Conservation (phyloP, 2,888 invertebrate genomes). For the Yponomeuta evonymella region DNA sequence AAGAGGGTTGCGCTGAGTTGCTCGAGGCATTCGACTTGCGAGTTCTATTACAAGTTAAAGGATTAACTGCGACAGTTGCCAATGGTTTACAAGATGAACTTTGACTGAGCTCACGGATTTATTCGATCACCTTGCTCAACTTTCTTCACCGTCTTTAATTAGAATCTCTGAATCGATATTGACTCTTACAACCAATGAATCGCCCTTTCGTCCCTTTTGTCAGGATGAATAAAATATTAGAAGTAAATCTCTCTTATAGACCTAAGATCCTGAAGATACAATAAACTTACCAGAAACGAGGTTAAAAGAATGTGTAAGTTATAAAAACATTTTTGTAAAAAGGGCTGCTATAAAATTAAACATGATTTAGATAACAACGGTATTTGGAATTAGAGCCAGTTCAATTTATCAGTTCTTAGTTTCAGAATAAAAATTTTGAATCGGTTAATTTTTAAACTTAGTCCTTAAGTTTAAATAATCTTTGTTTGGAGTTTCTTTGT, state of each 20-base stretch:
- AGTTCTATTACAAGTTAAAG: neutral
- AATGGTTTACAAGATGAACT: neutral
- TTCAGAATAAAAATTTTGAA: too few relatives aligned
- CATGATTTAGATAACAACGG: too few relatives aligned
- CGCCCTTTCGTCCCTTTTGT: neutral
- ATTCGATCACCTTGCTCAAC: neutral
- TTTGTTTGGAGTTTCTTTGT: too few relatives aligned
- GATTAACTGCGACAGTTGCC: neutral
- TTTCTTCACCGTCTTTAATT: neutral
- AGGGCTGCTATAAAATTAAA: too few relatives aligned
- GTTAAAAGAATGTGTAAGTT: too few relatives aligned
- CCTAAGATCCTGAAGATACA: too few relatives aligned
- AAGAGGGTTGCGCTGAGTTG: conserved; percentile 5
- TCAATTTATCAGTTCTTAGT: too few relatives aligned
- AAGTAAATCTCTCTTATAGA: neutral
- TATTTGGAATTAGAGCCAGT: too few relatives aligned
- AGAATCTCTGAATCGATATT: neutral
- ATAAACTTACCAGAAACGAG: too few relatives aligned
- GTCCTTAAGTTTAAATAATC: too few relatives aligned
- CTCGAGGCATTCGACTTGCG: conserved; percentile 2
- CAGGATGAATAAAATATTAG: neutral
- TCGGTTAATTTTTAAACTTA: too few relatives aligned
- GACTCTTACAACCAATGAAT: neutral
- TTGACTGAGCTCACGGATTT: neutral
- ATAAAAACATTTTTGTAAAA: too few relatives aligned